phyloP scores from a whole-genome alignment of 64 coral and sea anemone species.

The Dendrophyllia cribrosa region DNA sequence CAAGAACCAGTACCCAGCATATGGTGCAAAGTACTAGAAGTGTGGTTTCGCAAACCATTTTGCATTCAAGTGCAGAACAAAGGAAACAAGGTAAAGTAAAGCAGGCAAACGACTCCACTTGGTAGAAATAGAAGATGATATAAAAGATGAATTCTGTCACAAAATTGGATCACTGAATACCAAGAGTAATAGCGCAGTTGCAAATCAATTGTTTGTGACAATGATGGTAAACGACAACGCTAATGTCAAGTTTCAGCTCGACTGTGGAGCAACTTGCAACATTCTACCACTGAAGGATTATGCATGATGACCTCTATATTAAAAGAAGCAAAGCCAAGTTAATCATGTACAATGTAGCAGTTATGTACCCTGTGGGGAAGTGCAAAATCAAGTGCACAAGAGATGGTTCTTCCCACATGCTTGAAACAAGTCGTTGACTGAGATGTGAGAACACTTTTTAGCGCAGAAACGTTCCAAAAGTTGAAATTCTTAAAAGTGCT shows the following conservation, averaged over 20 bases:
- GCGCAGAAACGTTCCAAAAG: not conserved
- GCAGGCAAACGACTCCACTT: not conserved
- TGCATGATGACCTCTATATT: conserved; percentile 20
- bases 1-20: too few relatives aligned
- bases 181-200: not conserved
- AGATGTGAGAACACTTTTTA: too few relatives aligned
- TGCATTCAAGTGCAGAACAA: too few relatives aligned
- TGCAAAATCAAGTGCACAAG: conserved; percentile 21
- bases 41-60: too few relatives aligned
- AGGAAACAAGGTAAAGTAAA: too few relatives aligned
- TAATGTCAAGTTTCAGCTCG: conserved; percentile 34
- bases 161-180: conserved; percentile 12
- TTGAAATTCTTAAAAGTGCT: not conserved
- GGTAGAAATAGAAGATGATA: not conserved
- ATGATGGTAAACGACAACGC: conserved; percentile 29
- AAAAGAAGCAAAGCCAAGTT: not conserved
- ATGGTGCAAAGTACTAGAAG: too few relatives aligned
- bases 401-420: conserved; percentile 2
- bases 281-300: conserved; percentile 35
- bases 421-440: conserved; percentile 28
- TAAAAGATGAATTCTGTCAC: not conserved
- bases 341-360: too few relatives aligned
- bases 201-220: too few relatives aligned
- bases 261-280: conserved; percentile 49
- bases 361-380: conserved; percentile 13